Evolutionary conservation across 2,797 vertebrate genomes (phyloP), one percentile per base, ranked within the genome.

Genomic region (Mormyrus hasselquistii): DNA sequence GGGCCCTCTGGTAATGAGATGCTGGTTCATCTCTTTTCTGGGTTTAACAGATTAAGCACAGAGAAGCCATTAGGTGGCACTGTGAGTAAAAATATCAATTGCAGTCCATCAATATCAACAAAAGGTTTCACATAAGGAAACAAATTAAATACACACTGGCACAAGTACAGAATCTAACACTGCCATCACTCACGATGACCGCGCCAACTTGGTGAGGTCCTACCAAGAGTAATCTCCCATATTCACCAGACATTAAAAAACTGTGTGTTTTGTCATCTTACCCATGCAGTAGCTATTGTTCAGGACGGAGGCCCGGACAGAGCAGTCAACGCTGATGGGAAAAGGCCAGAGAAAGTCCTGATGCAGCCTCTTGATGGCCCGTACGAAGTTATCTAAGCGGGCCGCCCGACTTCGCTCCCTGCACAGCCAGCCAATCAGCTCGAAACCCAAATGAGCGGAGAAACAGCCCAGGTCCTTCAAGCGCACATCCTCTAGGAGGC

Each of bases 341-440:
- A 99, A 97, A 0, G 98, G 98, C 98, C 98, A 99, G 49, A 99
- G 96, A 90, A 99, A 99, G 90, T 99, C 98, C 90, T 97, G 97
- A 90, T 99, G 98, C 65, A 99, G 96, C 89, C 93, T 96, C 90
- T 99, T 99, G 93, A 99, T 92, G 6, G 98, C 97, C 0, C 89
- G 93, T 16, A 99, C 97, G 16, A 99, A 99, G 87, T 99, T 97
- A 0, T 98, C 97, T 0, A 99, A 95, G 0, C 96, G 97, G 9
- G 98, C 98, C 10, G 98, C 98, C 3, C 98, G 96, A 84, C 96
- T 96, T 6, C 98, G 94, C 89, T 99, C 98, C 41, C 97, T 98
- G 90, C 97, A 97, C 86, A 99, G 89, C 98, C 98, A 99, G 90
- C 97, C 95, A 0, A 99, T 99, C 69, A 99, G 96, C 89, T 99